Conservation (phyloP, 2,888 invertebrate genomes). For the Hybos culiciformis region DNA sequence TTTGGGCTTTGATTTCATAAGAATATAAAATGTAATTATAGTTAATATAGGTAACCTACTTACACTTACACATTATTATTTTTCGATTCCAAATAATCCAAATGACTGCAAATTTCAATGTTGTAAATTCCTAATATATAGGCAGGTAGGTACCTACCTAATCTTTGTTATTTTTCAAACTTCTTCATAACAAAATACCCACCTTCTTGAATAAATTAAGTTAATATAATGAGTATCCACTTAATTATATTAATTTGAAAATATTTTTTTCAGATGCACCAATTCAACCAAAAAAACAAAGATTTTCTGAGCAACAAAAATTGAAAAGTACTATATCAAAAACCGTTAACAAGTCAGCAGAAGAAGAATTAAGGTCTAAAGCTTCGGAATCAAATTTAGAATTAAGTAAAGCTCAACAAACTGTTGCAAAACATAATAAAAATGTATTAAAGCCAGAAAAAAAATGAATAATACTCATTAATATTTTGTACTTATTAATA, state of each 20-base stretch:
- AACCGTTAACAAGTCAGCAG: constrained; percentile 46
- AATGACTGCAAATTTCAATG: too few relatives aligned
- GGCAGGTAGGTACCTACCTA: too few relatives aligned
- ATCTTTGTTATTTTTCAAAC: too few relatives aligned
- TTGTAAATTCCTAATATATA: too few relatives aligned
- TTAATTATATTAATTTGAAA: constrained; percentile 5
- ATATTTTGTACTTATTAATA: too few relatives aligned
- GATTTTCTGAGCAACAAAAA: constrained; percentile 43
- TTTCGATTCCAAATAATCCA: too few relatives aligned
- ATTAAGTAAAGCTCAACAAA: constrained; percentile 41
- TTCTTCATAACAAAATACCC: not conserved
- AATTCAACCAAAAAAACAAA: constrained; percentile 45
- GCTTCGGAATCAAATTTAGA: constrained; percentile 37
- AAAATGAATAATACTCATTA: too few relatives aligned
- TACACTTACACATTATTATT: too few relatives aligned
- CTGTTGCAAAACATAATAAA: constrained; percentile 25
- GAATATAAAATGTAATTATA: too few relatives aligned
- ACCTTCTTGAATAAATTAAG: not conserved
- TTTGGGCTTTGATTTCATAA: too few relatives aligned
- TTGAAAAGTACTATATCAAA: constrained; percentile 47
- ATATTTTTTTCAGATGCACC: constrained; percentile 40
- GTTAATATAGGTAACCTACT: too few relatives aligned
- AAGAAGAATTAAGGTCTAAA: constrained; percentile 44
- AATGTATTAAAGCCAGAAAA: too few relatives aligned
- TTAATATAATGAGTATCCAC: constrained; percentile 29